Evolutionary conservation across 2,113 vertebrate species (phyloP), one percentile per base, ranked within the genome.

Genomic region (Ivindomyrus marchei): DNA sequence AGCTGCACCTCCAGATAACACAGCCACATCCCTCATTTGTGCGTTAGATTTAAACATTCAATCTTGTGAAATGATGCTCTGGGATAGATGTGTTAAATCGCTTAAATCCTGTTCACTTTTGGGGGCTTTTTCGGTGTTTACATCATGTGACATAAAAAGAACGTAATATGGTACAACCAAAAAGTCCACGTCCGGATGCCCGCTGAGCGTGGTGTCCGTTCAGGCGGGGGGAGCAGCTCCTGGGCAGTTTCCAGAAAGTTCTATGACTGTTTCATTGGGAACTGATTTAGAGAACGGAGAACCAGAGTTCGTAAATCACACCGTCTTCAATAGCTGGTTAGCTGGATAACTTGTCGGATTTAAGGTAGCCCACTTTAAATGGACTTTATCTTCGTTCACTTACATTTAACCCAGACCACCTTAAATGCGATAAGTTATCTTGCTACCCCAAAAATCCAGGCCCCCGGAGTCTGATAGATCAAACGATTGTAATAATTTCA

Each of bases 1-100:
- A 93, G 94, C 92, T 94, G 85, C 90, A 94, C 88, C 91, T 89
- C 91, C 90, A 90, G 94, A 95, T 94, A 95, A 93, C 91, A 87
- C 91, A 10, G 8, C 88, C 83, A 93, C 94, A 94, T 46, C 46
- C 83, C 46, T 47, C 83, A 21, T 46, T 24, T 47, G 8, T 47
- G 19, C 39, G 7, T 31, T 58, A 39, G 8, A 36, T 88, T 66
- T 47, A 83, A 6, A 45, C 39, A n/a, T 66, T 21, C 21, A 10
- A 6, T 4, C 46, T n/a, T 47, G 45, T n/a, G 83, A 47, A n/a
- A 42, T 87, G 15, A 39, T 31, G 50, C 27, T 39, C 49, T 56
- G n/a, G 10, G 11, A 27, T 86, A 31, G 47, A 24, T 47, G 84
- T 27, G 45, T n/a, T n/a, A 19, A 13, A 49, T 86, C 46, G 3